Evolutionary conservation across 2,113 vertebrate genomes (phyloP).

Genomic region (Carollia perspicillata): DNA sequence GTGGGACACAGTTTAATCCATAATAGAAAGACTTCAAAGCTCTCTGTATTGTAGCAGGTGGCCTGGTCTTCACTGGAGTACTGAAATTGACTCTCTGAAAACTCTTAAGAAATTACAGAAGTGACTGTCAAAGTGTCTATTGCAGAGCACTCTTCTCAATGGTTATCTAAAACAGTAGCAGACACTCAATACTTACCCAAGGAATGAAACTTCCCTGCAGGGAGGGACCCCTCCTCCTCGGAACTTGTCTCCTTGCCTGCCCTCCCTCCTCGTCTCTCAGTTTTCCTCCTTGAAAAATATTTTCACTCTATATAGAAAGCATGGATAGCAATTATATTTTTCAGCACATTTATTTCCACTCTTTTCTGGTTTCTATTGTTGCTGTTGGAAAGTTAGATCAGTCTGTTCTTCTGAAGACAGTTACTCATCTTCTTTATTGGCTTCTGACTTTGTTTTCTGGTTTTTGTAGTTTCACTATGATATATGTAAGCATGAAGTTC

Average conservation of each 20-base stretch:
- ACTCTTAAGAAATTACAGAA: neutral
- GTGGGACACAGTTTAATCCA: neutral
- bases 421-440: neutral
- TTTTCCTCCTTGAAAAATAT: neutral
- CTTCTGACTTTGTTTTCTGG: neutral
- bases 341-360: neutral
- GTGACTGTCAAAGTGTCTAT: neutral
- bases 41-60: neutral
- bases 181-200: neutral
- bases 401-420: neutral
- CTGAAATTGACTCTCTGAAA: neutral
- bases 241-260: neutral
- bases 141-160: neutral
- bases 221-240: neutral
- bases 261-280: neutral
- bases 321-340: neutral
- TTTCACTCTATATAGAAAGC: neutral
- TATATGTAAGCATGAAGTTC: neutral
- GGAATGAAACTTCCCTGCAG: neutral
- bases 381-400: neutral
- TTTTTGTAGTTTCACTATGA: neutral
- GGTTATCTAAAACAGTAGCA: neutral
- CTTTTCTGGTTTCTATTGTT: neutral
- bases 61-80: neutral
- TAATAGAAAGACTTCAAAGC: neutral